Base-by-base conservation (phyloP, 1,140 invertebrate genomes). In the Leguminivora glycinivorella region DNA sequence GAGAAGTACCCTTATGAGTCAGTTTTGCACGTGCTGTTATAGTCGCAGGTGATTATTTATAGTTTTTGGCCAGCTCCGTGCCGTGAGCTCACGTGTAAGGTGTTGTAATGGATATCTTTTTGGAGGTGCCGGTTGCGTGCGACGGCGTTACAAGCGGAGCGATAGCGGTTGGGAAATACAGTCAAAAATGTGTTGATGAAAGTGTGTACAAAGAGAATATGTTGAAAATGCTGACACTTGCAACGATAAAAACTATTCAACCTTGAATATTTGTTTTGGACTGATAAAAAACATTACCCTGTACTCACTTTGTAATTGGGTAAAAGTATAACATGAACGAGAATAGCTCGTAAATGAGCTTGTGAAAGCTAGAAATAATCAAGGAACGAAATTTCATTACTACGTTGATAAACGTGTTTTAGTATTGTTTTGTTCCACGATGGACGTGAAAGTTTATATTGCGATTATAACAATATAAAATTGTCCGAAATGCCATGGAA, bases 61-160 rank as follows among this genome's bases (percentile, higher is more conserved):
- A 52, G 47, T 52, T 52, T 52, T 52, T 52, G 47, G 47, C 47
- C 47, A 52, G 47, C 19, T 19, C 17, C 19, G 22, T 52, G 47
- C 17, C 5, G n/a, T 2, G 47, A 19, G 14, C 17, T 52, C 47
- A 52, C 19, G 19, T 52, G 47, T 52, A 52, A 52, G 19, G 47
- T 52, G 47, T 52, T 52, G 47, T 52, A 52, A 52, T 52, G 19
- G 47, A 52, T 52, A 52, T 52, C 47, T 52, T 52, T 1, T 52
- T 52, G 47, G 19, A 52, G 47, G 17, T 1, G 47, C 22, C 47
- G 10, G 47, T 19, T 6, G 47, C 17, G 19, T 52, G 47, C 47
- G 47, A 52, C 47, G 19, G 7, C 7, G 47, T 52, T 52, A 52
- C 47, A 52, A 52, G 47, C 19, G 47, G 47, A 52, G 47, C 47